Percentiles rank a stretch among this genome's conserved stretches.
Evolutionary conservation across 2,888 invertebrate genomes (phyloP).

Genomic region (Lamellibrachia columna): DNA sequence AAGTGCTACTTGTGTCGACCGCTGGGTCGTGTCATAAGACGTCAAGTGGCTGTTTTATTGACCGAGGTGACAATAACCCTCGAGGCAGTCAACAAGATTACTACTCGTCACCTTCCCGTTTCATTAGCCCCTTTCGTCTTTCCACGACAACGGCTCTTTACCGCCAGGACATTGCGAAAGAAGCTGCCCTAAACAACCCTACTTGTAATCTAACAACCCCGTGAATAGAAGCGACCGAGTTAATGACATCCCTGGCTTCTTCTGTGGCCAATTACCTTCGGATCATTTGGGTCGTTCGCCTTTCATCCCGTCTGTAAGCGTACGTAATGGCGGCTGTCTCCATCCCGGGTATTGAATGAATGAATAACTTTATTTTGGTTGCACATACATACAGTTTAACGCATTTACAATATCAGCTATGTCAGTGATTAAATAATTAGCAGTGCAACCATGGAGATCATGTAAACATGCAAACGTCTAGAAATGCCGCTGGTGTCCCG

Average conservation of each 20-base stretch:
- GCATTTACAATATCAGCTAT: too few species aligned
- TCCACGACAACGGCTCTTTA: background rate
- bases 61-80: slow-evolving; percentile 1
- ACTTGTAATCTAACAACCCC: background rate
- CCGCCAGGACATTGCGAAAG: background rate
- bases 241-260: background rate
- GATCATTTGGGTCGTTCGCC: background rate
- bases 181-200: background rate
- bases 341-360: background rate
- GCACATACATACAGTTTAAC: too few species aligned
- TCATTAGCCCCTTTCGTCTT: background rate
- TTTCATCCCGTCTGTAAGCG: background rate
- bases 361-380: too few species aligned
- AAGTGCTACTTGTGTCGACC: background rate
- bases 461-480: too few species aligned
- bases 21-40: background rate
- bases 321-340: background rate
- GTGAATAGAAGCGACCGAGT: background rate
- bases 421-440: too few species aligned
- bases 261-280: background rate
- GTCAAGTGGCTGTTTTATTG: background rate
- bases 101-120: background rate
- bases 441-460: too few species aligned
- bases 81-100: background rate
- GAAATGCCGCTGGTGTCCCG: background rate